phyloP scores from a whole-genome alignment of 2,888 invertebrate genomes.

The Scaptomyza flava region DNA sequence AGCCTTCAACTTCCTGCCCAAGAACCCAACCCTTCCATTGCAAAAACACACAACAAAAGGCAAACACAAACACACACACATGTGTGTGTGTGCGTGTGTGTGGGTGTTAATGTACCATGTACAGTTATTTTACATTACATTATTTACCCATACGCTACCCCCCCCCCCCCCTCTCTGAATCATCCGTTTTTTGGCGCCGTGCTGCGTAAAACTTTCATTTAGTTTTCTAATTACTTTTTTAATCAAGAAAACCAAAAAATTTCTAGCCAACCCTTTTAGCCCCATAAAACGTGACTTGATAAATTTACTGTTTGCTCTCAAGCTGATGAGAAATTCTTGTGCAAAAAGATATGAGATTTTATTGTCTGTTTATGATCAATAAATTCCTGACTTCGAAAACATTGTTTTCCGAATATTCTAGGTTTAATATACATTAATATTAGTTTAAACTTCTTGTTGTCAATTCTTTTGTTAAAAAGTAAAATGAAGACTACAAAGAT shows the following conservation, averaged over 20 bases:
- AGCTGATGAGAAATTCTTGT: no score
- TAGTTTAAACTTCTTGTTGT: no score
- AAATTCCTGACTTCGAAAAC: no score
- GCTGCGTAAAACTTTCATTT: constrained; percentile 80
- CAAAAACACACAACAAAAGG: constrained; percentile 55
- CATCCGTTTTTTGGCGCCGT: constrained; percentile 1
- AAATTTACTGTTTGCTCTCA: constrained; percentile 8
- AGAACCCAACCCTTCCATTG: constrained; percentile 9
- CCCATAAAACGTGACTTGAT: constrained; percentile 18
- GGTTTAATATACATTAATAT: no score
- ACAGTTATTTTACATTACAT: constrained; percentile 79
- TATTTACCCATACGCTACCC: constrained; percentile 58
- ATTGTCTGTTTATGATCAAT: no score
- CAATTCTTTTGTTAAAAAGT: no score
- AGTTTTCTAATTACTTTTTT: constrained; percentile 81
- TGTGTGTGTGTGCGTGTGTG: constrained; percentile 18
- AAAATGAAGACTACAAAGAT: no score
- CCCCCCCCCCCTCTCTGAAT: background rate
- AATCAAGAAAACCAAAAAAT: constrained; percentile 76
- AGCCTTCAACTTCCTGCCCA: constrained; percentile 36
- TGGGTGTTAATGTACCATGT: constrained; percentile 59
- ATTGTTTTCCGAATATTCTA: no score
- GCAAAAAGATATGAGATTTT: no score
- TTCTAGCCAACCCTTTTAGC: constrained; percentile 51
- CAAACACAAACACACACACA: constrained; percentile 46